Evolutionary conservation across 2,888 invertebrate genomes (phyloP).

Genomic region (Luffia ferchaultella): DNA sequence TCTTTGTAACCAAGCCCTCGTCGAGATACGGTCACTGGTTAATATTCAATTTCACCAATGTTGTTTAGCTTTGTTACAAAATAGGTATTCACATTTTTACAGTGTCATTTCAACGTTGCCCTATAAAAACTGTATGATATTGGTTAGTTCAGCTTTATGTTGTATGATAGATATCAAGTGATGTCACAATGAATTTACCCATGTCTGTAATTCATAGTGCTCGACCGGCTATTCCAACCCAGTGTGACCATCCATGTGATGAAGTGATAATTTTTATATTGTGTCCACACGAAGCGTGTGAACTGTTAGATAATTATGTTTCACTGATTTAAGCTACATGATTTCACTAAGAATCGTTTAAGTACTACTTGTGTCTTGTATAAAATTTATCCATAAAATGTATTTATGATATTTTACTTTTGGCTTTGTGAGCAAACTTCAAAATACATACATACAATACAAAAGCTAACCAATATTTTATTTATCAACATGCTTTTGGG

Average conservation of each 20-base stretch:
- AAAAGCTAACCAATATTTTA: constrained; percentile 59
- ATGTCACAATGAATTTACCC: not conserved
- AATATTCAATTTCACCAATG: not conserved
- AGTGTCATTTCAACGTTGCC: not conserved
- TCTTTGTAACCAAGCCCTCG: constrained; percentile 8
- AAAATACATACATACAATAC: constrained; percentile 64
- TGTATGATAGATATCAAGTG: not conserved
- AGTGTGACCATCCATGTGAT: not conserved
- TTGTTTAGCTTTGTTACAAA: constrained; percentile 1
- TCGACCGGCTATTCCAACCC: not conserved
- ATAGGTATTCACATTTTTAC: not conserved
- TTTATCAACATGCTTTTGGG: constrained; percentile 27
- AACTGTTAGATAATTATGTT: constrained; percentile 27
- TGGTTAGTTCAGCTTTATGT: not conserved
- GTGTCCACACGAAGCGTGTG: not conserved
- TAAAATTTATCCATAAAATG: constrained; percentile 60
- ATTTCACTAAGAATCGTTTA: constrained; percentile 50
- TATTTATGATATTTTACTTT: constrained; percentile 60
- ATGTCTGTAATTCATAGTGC: not conserved
- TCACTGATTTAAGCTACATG: constrained; percentile 35
- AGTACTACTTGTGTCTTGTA: constrained; percentile 58
- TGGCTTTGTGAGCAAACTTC: constrained; percentile 64
- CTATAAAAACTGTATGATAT: not conserved
- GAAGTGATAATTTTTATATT: not conserved
- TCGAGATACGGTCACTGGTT: not conserved